Conservation (phyloP, 2,888 invertebrate species). For the Diloba caeruleocephala region DNA sequence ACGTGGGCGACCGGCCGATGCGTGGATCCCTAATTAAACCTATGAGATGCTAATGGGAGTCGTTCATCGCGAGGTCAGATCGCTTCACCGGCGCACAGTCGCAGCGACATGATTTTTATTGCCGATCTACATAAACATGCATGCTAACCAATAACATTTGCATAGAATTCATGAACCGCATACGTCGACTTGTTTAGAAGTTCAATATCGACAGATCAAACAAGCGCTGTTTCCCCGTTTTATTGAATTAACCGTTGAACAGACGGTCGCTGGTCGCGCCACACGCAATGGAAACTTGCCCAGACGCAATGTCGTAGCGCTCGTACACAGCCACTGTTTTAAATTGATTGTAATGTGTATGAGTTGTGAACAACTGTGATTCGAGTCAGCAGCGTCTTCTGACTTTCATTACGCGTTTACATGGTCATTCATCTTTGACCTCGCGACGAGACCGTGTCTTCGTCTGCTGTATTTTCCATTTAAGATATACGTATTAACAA, state of each 20-base stretch:
- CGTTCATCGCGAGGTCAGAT: constrained; percentile 78
- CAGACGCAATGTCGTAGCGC: constrained; percentile 79
- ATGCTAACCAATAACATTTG: constrained; percentile 55
- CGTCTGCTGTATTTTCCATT: constrained; percentile 66
- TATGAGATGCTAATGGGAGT: constrained; percentile 80
- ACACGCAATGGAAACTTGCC: constrained; percentile 77
- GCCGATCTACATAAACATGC: constrained; percentile 66
- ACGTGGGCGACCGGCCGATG: constrained; percentile 76
- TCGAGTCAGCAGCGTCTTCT: constrained; percentile 79
- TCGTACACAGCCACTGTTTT: constrained; percentile 75
- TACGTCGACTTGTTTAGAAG: constrained; percentile 70
- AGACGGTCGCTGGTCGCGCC: constrained; percentile 63
- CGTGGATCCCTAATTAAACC: constrained; percentile 83
- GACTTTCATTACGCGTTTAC: constrained; percentile 79
- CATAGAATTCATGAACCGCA: constrained; percentile 51
- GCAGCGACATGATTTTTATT: constrained; percentile 66
- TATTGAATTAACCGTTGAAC: constrained; percentile 76
- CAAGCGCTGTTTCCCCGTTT: constrained; percentile 68
- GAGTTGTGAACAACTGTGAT: constrained; percentile 81
- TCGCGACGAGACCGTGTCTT: constrained; percentile 67
- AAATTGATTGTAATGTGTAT: constrained; percentile 87
- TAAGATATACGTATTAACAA: constrained; percentile 66
- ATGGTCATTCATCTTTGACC: constrained; percentile 88
- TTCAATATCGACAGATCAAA: constrained; percentile 69
- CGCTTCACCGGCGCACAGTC: constrained; percentile 54